Evolutionary conservation across 1,140 invertebrate genomes (phyloP), one percentile per base, ranked within the genome.

Genomic region (Macrostomum lignano): DNA sequence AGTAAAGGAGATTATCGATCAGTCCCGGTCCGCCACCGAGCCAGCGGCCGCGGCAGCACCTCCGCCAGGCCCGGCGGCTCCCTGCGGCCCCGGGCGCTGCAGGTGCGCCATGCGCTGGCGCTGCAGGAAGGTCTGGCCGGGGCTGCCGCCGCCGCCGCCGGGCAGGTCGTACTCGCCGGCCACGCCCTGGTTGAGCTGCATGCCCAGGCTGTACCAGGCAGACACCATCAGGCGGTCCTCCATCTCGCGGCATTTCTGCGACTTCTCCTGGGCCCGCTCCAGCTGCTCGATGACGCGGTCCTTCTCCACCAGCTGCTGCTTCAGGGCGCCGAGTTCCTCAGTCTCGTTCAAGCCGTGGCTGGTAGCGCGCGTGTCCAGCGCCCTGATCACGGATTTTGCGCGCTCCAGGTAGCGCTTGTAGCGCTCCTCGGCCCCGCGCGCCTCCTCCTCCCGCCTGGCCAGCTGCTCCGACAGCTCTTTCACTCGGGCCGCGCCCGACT

Each of bases 401-500:
- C 81, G 84, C 40, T 82, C 77, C 5, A 84, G 63, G 46, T 72
- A 78, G 46, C 74, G 74, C 44, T 72, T 70, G 48, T 79, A 75
- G 44, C 71, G 69, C 34, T 76, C 72, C 45, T 81, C 75, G 39
- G 70, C 66, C 5, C 66, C 66, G 36, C 68, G 58, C 42, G 73
- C 56, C 46, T 77, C 68, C 44, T 57, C 57, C 20, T 76, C 73
- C 35, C 70, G 68, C n/a, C 65, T 63, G 1, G 64, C 49, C 6
- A 74, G 41, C 24, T 58, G 57, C 39, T 73, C 71, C 40, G 72
- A 66, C 23, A 73, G 44, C 36, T 55, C 45, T 36, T 52, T 44
- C 13, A 52, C 25, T 24, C 45, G 47, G 2, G 46, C 40, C 15
- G 22, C 25, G 17, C 37, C 35, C 28, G 32, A 28, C 17, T 29